Conservation (phyloP, 2,113 vertebrate genomes). For the Apteryx mantelli region DNA sequence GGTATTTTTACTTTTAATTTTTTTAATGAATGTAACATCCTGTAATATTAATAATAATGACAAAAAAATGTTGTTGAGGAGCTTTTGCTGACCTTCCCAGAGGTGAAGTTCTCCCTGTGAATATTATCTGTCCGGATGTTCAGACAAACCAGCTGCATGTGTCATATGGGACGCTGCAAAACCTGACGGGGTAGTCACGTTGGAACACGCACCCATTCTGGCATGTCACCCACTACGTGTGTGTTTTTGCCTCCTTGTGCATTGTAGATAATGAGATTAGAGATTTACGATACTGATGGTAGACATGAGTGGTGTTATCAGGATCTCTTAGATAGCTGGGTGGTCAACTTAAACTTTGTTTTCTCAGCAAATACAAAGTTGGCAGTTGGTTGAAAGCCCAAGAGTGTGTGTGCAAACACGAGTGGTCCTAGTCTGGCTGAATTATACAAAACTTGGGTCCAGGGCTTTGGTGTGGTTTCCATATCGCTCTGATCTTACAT, state of each 20-base stretch:
- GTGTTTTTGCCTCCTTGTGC: constrained; percentile 37
- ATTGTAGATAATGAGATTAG: constrained; percentile 20
- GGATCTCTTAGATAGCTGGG: constrained; percentile 72
- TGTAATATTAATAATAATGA: neutral
- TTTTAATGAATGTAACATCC: neutral
- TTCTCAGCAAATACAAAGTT: constrained; percentile 72
- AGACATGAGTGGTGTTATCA: constrained; percentile 61
- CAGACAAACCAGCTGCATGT: neutral
- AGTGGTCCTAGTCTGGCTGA: constrained; percentile 50
- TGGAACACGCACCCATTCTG: neutral
- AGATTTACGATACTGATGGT: constrained; percentile 51
- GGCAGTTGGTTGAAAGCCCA: constrained; percentile 65
- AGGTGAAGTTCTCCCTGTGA: neutral
- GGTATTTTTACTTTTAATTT: neutral
- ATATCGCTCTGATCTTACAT: constrained; percentile 69
- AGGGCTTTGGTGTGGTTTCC: constrained; percentile 56
- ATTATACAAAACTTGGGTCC: constrained; percentile 49
- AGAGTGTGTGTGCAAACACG: constrained; percentile 42
- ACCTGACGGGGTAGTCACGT: neutral
- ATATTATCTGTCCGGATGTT: neutral
- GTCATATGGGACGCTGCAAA: neutral
- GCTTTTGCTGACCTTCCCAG: neutral
- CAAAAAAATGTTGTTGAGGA: neutral
- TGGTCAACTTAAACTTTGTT: constrained; percentile 74
- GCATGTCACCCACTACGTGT: constrained; percentile 26